Percentiles rank a stretch among this genome's conserved stretches.
phyloP scores from a whole-genome alignment of 2,113 vertebrate genomes.

The Podilymbus podiceps region DNA sequence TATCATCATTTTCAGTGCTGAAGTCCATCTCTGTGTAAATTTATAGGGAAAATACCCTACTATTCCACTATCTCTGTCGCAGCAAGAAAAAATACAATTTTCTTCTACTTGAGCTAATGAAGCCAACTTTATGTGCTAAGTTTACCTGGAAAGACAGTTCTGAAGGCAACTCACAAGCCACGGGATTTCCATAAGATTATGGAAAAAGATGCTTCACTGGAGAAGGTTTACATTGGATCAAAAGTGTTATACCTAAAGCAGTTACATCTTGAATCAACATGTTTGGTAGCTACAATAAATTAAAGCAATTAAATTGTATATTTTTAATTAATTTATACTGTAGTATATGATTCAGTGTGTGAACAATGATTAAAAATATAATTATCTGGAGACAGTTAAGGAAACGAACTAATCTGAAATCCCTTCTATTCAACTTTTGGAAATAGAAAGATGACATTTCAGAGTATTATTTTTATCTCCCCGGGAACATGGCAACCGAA shows the following conservation, averaged over 20 bases:
- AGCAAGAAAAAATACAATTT: neutral
- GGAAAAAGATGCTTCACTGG: neutral
- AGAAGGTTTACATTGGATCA: neutral
- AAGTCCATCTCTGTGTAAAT: neutral
- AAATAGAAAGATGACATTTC: neutral
- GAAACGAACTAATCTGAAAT: neutral
- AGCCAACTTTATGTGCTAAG: neutral
- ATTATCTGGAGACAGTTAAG: neutral
- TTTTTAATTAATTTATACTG: neutral
- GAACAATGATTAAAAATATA: neutral
- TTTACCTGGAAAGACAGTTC: neutral
- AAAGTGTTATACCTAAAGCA: neutral
- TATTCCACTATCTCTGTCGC: neutral
- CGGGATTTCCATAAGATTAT: neutral
- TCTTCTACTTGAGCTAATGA: neutral
- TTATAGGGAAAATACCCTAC: neutral
- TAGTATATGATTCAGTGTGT: neutral
- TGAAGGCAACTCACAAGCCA: neutral
- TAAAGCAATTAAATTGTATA: neutral
- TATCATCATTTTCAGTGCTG: neutral
- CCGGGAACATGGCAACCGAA: neutral
- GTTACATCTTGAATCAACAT: neutral
- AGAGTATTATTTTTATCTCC: neutral
- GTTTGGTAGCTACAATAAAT: neutral
- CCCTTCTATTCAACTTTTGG: neutral